Base-by-base conservation (phyloP, 2,113 vertebrate species). In the Petrocephalus zakoni region DNA sequence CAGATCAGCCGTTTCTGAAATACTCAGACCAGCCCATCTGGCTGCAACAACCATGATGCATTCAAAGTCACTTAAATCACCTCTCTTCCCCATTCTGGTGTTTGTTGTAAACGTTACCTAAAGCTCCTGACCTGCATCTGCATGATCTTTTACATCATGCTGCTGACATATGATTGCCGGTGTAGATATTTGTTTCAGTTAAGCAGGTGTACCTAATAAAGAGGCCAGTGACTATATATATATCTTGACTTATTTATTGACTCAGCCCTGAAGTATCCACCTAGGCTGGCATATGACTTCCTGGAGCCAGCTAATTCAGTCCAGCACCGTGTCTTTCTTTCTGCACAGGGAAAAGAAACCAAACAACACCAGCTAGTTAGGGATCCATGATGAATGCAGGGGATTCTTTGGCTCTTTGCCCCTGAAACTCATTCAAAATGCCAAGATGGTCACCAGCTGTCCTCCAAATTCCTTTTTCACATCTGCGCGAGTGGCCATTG, bases 361-460 rank as follows among this genome's bases (percentile, higher is more conserved):
- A 25, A 85, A 85, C 47, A 49, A 85, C 13, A 52, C 47, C 82
- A 85, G 46, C 22, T 22, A 52, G 46, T 51, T 51, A 52, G 49
- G 82, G 52, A 85, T 52, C 46, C 11, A 22, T 25, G 49, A 85
- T 51, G 49, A 52, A 49, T 85, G 82, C 22, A 49, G 29, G 49
- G 4, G 42, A 25, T 85, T 85, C 82, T 52, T 47, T 22, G 9
- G 49, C 21, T 29, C 42, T 25, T 84, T 84, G 46, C 82, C 82
- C n/a, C 21, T 15, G 46, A 85, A 21, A 52, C 6, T 7, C 21
- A n/a, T 15, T 49, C 82, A 51, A 52, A 47, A 49, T 85, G 49
- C 82, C 82, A 85, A 85, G 82, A 85, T 85, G 82, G 82, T 85
- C 21, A 29, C 82, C 82, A 85, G 82, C 82, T 85, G 82, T 52